These are phyloP conservation scores for Pithecia hirsuta DNA, from an alignment of 2,797 vertebrate genomes.

Conservation along the genomic window DNA sequence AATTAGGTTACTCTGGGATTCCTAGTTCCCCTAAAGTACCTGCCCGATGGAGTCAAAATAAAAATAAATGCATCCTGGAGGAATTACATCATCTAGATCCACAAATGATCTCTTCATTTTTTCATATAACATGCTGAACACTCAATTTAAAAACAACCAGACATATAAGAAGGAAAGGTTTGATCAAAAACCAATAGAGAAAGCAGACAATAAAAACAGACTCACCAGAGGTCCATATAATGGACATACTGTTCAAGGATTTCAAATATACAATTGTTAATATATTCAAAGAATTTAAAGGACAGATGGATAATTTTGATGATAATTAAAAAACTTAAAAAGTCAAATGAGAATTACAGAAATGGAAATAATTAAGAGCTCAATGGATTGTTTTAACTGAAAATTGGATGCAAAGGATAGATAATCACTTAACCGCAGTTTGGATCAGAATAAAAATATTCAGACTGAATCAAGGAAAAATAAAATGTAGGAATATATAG, in stretches of 20 bases:
- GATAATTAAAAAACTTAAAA: neutral
- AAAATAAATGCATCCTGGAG: neutral
- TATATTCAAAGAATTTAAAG: neutral
- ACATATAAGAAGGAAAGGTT: neutral
- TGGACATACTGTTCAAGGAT: neutral
- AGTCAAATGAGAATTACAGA: neutral
- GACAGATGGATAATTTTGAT: neutral
- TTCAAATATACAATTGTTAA: neutral
- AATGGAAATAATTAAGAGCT: neutral
- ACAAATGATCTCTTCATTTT: neutral
- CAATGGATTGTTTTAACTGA: neutral
- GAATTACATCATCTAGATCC: neutral
- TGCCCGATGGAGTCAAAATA: neutral
- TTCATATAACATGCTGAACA: neutral
- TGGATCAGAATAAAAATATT: neutral
- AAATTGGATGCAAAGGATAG: neutral
- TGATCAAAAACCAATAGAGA: neutral
- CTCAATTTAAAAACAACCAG: neutral
- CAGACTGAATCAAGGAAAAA: neutral
- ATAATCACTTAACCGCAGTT: neutral
- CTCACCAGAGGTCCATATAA: neutral
- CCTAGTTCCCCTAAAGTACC: neutral
- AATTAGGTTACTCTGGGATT: slow-evolving; percentile 14
- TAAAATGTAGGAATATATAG: neutral
- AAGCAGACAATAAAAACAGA: neutral